These are phyloP conservation scores for Luperina testacea DNA, from an alignment of 2,888 invertebrate genomes.

Conservation along the genomic window DNA sequence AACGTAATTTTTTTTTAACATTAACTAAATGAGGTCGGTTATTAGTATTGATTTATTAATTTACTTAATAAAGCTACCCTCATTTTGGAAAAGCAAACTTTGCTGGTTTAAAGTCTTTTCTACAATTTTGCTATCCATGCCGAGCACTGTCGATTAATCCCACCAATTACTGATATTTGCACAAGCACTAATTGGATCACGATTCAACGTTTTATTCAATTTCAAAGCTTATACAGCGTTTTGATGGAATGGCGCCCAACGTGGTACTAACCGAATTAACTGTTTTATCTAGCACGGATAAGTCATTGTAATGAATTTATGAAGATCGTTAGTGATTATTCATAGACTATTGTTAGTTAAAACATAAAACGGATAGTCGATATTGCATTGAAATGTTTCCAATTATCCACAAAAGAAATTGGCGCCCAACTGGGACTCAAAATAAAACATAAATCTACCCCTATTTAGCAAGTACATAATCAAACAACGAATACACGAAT, in stretches of 20 bases:
- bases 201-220: slow-evolving; percentile 70
- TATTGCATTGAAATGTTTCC: background rate
- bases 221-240: slow-evolving; percentile 55
- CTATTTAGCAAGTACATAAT: slow-evolving; percentile 25
- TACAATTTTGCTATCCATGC: slow-evolving; percentile 35
- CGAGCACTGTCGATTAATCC: slow-evolving; percentile 76
- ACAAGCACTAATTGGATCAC: slow-evolving; percentile 81
- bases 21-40: background rate
- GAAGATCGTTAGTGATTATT: background rate
- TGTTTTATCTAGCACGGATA: slow-evolving; percentile 30
- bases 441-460: slow-evolving; percentile 27
- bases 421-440: slow-evolving; percentile 72
- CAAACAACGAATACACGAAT: slow-evolving; percentile 32
- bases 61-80: background rate
- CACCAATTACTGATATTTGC: slow-evolving; percentile 83
- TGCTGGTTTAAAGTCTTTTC: slow-evolving; percentile 16
- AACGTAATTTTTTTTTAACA: background rate
- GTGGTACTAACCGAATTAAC: slow-evolving; percentile 24
- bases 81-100: slow-evolving; percentile 7
- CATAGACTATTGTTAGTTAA: background rate
- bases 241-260: slow-evolving; percentile 61
- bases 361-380: background rate
- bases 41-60: background rate
- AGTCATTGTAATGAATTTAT: slow-evolving; percentile 17
- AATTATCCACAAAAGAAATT: slow-evolving; percentile 42